Evolutionary conservation across 2,888 invertebrate species (phyloP), one percentile per base, ranked within the genome.

Genomic region (Tenthredo notha): DNA sequence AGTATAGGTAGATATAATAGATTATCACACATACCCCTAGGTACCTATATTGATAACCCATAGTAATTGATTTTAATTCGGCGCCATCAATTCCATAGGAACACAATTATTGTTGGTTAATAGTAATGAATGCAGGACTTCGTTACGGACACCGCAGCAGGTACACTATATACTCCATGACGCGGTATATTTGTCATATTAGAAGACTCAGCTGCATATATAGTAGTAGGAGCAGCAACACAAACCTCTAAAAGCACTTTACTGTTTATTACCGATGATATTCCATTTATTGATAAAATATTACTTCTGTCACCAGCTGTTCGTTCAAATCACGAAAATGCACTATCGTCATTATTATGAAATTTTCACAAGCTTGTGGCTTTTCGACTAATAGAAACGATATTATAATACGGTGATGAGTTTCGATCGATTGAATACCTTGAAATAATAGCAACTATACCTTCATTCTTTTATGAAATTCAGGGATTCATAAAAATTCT

Each of bases 181-280:
- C 25, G 12, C 25, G 61, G 61, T 33, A 29, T 90, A 91, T 91
- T 92, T 91, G 92, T 92, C 92, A 92, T 92, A 91, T 92, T 91
- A 92, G 91, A 88, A 88, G 87, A 90, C 90, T 90, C 91, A 89
- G 10, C 37, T 4, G 89, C 37, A 18, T 6, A 33, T 33, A n/a
- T n/a, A n/a, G n/a, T n/a, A 18, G 18, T 15, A 6, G 70, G 18
- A 9, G n/a, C 89, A 89, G 90, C 33, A 33, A 91, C 91, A 90
- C 88, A 88, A 86, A 88, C 86, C 90, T 91, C 91, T 92, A 91
- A 92, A 92, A 92, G 92, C 92, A 92, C 91, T 92, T 92, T 90
- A 91, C 90, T 92, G 92, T 92, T 92, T n/a, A 54, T 88, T 87
- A 89, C 91, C 91, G 91, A 29, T 61, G 91, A 92, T 92, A 80